phyloP scores from a whole-genome alignment of 1,140 invertebrate genomes.

The Colletes latitarsis region DNA sequence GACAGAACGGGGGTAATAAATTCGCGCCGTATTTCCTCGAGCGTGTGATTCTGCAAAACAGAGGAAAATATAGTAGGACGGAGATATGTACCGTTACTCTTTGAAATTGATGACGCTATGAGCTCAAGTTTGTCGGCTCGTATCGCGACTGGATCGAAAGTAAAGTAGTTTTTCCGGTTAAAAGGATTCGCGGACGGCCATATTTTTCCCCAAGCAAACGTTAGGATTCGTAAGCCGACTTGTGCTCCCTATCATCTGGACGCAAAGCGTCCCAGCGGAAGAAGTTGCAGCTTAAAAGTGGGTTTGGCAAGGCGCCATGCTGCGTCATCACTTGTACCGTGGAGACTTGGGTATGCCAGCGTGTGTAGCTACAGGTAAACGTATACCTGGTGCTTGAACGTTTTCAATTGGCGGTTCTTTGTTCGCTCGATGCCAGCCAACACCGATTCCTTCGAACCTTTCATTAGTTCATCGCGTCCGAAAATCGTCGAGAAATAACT shows the following conservation, averaged over 20 bases:
- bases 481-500: no score
- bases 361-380: conserved; percentile 69
- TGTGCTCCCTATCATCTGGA: neutral
- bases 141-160: neutral
- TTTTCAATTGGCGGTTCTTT: conserved; percentile 61
- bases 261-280: conserved; percentile 23
- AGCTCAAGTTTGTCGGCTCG: neutral
- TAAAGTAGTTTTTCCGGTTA: neutral
- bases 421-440: neutral
- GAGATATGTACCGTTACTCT: neutral
- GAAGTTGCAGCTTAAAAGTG: conserved; percentile 41
- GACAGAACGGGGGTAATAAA: conserved; percentile 2
- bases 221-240: conserved; percentile 1
- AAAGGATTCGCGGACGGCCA: neutral
- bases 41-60: neutral
- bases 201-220: neutral
- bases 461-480: no score
- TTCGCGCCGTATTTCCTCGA: neutral
- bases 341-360: conserved; percentile 37
- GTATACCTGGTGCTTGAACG: conserved; percentile 58
- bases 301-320: conserved; percentile 55
- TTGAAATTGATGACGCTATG: conserved; percentile 17
- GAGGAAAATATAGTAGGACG: neutral
- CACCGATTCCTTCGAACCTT: neutral
- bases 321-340: conserved; percentile 55